Evolutionary conservation across 2,888 invertebrate genomes (phyloP).

Genomic region (Gortyna flavago): DNA sequence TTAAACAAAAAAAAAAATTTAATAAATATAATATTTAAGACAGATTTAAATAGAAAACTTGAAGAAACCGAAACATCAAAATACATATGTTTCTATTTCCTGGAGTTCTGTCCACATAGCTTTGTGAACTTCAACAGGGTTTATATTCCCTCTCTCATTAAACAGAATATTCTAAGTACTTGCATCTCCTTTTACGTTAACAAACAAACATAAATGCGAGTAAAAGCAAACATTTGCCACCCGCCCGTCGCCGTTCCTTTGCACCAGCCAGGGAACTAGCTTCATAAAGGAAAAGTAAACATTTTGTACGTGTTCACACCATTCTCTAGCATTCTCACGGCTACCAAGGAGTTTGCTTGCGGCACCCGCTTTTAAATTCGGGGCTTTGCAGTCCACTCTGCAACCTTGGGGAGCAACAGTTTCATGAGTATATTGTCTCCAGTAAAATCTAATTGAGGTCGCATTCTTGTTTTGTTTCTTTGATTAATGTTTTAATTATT

Average conservation of each 20-base stretch:
- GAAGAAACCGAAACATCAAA: background rate
- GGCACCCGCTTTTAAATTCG: constrained; percentile 65
- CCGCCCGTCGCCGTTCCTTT: constrained; percentile 57
- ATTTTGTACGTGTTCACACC: constrained; percentile 76
- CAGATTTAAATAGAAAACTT: background rate
- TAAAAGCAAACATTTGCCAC: constrained; percentile 46
- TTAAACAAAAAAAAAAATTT: too few relatives aligned
- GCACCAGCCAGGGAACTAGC: constrained; percentile 63
- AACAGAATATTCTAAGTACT: constrained; percentile 31
- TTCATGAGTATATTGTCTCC: constrained; percentile 49
- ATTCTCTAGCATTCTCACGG: constrained; percentile 71
- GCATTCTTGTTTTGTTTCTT: constrained; percentile 26
- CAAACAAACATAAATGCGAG: constrained; percentile 54
- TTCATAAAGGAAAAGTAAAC: constrained; percentile 73
- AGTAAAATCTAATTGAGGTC: constrained; percentile 31
- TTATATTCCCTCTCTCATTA: constrained; percentile 29
- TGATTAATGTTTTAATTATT: constrained; percentile 20
- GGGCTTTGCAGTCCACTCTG: constrained; percentile 62
- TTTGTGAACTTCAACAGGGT: background rate
- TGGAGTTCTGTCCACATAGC: background rate
- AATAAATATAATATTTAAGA: background rate
- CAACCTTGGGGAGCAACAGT: constrained; percentile 57
- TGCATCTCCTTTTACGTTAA: constrained; percentile 51
- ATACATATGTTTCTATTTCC: background rate
- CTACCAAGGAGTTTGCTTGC: constrained; percentile 67